phyloP scores from a whole-genome alignment of 1,140 invertebrate genomes.

The Drosophila kikkawai region DNA sequence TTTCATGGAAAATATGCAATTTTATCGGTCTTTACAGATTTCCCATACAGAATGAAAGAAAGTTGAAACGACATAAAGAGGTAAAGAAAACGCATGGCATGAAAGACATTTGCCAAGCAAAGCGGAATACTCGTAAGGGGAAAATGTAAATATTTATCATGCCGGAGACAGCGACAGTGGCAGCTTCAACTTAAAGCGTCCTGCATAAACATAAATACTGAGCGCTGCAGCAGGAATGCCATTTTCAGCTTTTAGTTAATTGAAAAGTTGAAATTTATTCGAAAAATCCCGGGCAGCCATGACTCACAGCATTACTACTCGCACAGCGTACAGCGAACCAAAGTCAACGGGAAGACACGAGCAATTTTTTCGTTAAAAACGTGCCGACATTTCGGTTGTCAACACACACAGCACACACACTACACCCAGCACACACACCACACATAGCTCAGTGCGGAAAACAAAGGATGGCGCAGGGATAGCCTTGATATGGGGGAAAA shows the following conservation, averaged over 20 bases:
- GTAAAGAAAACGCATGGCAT: slow-evolving; percentile 53
- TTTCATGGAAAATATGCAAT: slow-evolving; percentile 83
- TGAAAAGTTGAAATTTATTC: slow-evolving; percentile 79
- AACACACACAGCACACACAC: slow-evolving; percentile 57
- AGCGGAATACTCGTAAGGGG: slow-evolving; percentile 19
- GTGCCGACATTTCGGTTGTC: slow-evolving; percentile 81
- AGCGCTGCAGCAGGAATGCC: slow-evolving; percentile 41
- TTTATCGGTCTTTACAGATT: slow-evolving; percentile 84
- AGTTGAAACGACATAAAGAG: slow-evolving; percentile 35
- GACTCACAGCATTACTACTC: slow-evolving; percentile 38
- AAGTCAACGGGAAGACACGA: slow-evolving; percentile 36
- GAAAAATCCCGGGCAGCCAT: slow-evolving; percentile 55
- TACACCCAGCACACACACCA: slow-evolving; percentile 34
- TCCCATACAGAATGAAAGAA: slow-evolving; percentile 43
- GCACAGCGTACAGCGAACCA: slow-evolving; percentile 14
- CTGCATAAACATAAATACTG: slow-evolving; percentile 39
- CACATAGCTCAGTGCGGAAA: slow-evolving; percentile 3
- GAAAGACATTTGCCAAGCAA: slow-evolving; percentile 77
- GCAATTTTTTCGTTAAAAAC: slow-evolving; percentile 68
- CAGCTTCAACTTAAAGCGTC: slow-evolving; percentile 51
- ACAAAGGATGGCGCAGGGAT: slow-evolving; percentile 10
- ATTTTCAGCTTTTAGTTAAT: slow-evolving; percentile 81
- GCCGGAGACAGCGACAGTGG: slow-evolving; percentile 54
- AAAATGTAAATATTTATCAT: slow-evolving; percentile 82
- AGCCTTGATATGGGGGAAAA: slow-evolving; percentile 26